Conservation (phyloP, 2,888 invertebrate species). For the Phortica magna region DNA sequence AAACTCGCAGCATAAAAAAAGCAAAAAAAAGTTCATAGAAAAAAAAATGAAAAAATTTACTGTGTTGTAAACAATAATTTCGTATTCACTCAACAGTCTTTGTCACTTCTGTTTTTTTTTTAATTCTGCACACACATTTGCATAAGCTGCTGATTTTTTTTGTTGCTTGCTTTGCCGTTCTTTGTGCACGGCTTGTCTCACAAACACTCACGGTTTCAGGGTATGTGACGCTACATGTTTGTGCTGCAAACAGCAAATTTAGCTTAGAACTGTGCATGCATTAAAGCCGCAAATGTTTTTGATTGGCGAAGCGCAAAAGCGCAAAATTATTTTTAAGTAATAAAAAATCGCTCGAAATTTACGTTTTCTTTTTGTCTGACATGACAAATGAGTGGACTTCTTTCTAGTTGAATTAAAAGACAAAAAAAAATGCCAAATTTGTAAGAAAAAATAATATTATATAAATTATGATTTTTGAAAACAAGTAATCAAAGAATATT, state of each 20-base stretch:
- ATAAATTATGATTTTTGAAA: neutral
- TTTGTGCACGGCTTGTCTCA: neutral
- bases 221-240: too few relatives aligned
- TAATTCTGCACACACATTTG: constrained; percentile 53
- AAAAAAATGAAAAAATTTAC: constrained; percentile 38
- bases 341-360: neutral
- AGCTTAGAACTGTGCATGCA: constrained; percentile 70
- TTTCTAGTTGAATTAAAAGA: neutral
- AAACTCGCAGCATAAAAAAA: constrained; percentile 15
- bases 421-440: neutral
- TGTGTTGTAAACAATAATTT: constrained; percentile 72
- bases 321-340: constrained; percentile 37
- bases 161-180: constrained; percentile 32
- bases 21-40: neutral
- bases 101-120: constrained; percentile 9
- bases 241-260: constrained; percentile 41
- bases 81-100: constrained; percentile 70
- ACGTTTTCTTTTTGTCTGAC: neutral
- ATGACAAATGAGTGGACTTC: neutral
- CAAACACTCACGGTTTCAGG: constrained; percentile 21
- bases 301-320: constrained; percentile 70
- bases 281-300: constrained; percentile 71
- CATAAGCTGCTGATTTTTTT: constrained; percentile 64
- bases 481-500: too few relatives aligned
- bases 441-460: neutral